Evolutionary conservation across 2,113 vertebrate species (phyloP).

Genomic region (Hippopotamus amphibius): DNA sequence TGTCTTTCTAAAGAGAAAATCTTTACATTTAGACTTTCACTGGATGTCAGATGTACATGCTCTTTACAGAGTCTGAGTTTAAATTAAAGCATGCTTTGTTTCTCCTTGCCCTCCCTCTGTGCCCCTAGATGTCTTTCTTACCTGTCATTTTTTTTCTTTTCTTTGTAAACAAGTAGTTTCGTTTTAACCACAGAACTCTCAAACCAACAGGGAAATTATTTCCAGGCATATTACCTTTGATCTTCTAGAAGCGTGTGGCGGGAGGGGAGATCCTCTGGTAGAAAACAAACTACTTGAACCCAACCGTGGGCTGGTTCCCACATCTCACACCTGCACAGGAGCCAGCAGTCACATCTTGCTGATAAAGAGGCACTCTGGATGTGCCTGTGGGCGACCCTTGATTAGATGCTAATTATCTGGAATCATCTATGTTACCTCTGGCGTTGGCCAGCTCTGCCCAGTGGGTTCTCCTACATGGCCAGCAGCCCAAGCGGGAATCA

Average conservation of each 20-base stretch:
- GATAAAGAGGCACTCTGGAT: neutral
- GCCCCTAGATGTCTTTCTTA: neutral
- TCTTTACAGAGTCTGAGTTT: neutral
- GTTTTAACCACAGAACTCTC: conserved; percentile 57
- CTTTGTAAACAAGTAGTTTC: conserved; percentile 52
- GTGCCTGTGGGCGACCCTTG: neutral
- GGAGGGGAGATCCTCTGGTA: neutral
- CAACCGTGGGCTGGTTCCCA: neutral
- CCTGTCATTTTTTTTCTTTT: neutral
- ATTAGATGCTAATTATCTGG: neutral
- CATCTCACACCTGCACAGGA: neutral
- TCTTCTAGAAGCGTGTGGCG: neutral
- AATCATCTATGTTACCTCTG: neutral
- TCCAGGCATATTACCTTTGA: neutral
- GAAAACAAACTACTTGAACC: neutral
- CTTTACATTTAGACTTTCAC: neutral
- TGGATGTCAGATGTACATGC: neutral
- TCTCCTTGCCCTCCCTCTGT: neutral
- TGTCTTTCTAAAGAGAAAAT: conserved; percentile 36
- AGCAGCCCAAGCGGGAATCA: neutral
- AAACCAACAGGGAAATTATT: conserved; percentile 41
- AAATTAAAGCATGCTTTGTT: neutral
- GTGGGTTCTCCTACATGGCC: neutral
- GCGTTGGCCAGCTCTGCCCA: neutral
- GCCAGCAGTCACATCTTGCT: neutral